Conservation (phyloP, 1,140 invertebrate genomes). For the Drosophila asahinai region DNA sequence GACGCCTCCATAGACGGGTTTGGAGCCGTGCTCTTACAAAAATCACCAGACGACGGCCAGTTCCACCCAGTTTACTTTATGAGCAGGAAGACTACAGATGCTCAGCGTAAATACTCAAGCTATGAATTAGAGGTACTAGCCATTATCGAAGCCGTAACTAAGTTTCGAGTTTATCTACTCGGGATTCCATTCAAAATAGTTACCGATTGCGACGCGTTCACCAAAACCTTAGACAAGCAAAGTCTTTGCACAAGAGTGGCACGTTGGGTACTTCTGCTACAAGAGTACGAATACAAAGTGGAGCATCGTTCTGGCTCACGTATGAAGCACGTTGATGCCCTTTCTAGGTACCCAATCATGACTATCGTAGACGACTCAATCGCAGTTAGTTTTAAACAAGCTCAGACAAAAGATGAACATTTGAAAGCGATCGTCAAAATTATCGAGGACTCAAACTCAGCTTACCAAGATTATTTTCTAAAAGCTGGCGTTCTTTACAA, state of each 20-base stretch:
- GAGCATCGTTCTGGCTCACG: background rate
- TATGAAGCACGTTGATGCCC: background rate
- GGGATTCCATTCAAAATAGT: too few relatives aligned
- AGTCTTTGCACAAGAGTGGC: background rate
- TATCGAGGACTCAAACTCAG: background rate
- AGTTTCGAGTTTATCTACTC: too few relatives aligned
- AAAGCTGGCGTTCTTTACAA: too few relatives aligned
- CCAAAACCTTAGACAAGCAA: background rate
- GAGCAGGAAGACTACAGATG: background rate
- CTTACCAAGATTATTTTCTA: too few relatives aligned
- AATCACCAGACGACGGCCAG: background rate
- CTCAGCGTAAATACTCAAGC: background rate
- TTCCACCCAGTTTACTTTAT: too few relatives aligned
- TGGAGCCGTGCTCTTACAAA: too few relatives aligned
- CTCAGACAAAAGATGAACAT: background rate
- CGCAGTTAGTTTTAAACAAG: background rate
- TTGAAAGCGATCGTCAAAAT: background rate
- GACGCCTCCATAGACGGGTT: too few relatives aligned
- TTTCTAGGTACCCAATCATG: background rate
- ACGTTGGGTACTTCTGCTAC: background rate
- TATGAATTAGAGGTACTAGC: too few relatives aligned
- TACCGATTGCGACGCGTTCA: too few relatives aligned
- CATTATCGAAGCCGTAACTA: background rate
- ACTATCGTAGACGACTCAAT: background rate
- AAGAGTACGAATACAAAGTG: background rate